Evolutionary conservation across 2,888 invertebrate genomes (phyloP), one percentile per base, ranked within the genome.

Genomic region (Salticus scenicus): DNA sequence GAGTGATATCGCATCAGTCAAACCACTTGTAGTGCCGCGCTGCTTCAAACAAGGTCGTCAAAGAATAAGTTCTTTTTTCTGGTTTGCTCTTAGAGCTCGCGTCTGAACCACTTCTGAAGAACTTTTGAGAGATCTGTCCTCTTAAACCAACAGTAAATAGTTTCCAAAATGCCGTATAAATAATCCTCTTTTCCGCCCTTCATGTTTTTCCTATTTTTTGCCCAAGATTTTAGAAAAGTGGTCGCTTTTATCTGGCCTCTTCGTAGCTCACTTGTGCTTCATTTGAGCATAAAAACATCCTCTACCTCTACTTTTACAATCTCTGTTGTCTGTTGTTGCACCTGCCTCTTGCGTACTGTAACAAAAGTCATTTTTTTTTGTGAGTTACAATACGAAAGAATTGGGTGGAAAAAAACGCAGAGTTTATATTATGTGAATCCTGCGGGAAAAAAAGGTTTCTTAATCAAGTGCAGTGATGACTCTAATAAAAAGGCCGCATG

Each of bases 41-140:
- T 5, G 75, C 82, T 71, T 71, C 76, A 64, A 82, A 76, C 82
- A 82, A 82, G 82, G 82, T 82, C 27, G 10, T 63, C 24, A 63
- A 63, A 63, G 63, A 63, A 63, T 8, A 63, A 24, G 24, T 24
- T 24, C 27, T n/a, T 8, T 63, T 63, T 63, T 24, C 17, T 14
- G 5, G 7, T 10, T 63, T 14, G 20, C 37, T 37, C 10, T 37
- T 10, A 7, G 37, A 4, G 37, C 42, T 47, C 42, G 7, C 42
- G 42, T 14, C 42, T 47, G 42, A 47, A 47, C 42, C 42, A 47
- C 42, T 47, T 47, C 10, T 47, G 42, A 17, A 47, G 17, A 47
- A 47, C 42, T 47, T 47, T 79, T n/a, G 47, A 42, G 31, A 27
- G 37, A 17, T 33, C 51, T 31, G 47, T 37, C 31, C 41, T 57